Evolutionary conservation across 2,888 invertebrate species (phyloP).

Genomic region (Zhuqinia jingwanae): DNA sequence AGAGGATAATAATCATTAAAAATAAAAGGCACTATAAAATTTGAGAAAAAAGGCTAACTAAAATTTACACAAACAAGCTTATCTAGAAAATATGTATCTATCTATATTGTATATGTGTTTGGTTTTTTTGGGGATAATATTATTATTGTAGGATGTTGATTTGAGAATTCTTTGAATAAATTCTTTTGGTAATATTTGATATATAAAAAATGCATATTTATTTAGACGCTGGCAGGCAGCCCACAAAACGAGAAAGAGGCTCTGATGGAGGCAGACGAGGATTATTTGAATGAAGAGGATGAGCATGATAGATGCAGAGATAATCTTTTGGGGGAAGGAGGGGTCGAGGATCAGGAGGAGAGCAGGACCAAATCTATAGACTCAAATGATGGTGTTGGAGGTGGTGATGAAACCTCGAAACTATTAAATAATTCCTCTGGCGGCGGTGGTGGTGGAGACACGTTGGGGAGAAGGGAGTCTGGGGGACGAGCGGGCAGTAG

Average conservation of each 20-base stretch:
- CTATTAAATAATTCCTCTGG: conserved; percentile 61
- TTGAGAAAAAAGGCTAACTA: no score
- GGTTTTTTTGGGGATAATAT: neutral
- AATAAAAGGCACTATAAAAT: no score
- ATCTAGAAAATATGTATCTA: neutral
- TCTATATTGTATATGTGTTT: no score
- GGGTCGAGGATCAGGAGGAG: conserved; percentile 40
- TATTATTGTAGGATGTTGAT: neutral
- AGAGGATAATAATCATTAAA: no score
- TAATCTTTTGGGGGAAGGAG: conserved; percentile 38
- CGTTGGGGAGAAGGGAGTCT: no score
- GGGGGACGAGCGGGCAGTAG: conserved; percentile 16
- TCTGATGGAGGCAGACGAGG: conserved; percentile 67
- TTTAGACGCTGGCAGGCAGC: conserved; percentile 56
- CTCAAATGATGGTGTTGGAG: conserved; percentile 52
- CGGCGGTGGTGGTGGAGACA: conserved; percentile 36
- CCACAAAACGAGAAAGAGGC: conserved; percentile 62
- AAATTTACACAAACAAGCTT: neutral
- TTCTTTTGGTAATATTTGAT: conserved; percentile 42
- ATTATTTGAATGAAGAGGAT: conserved; percentile 30
- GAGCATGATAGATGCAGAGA: conserved; percentile 44
- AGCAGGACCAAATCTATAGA: conserved; percentile 68
- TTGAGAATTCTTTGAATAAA: neutral
- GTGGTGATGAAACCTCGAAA: conserved; percentile 64
- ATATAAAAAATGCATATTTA: conserved; percentile 29